Evolutionary conservation across 2,888 invertebrate genomes (phyloP), one percentile per base, ranked within the genome.

Genomic region (Limenitis camilla): DNA sequence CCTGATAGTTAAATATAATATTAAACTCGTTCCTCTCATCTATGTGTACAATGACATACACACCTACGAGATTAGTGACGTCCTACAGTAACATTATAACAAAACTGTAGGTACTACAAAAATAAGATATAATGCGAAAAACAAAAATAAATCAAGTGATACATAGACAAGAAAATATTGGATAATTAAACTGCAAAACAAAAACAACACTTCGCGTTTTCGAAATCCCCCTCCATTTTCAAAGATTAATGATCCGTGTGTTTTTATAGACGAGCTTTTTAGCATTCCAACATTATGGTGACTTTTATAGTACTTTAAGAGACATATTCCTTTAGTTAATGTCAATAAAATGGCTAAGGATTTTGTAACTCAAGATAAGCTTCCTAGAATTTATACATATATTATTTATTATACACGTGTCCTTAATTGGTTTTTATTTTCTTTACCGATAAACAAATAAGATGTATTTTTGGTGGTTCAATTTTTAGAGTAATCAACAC

Each of bases 201-300:
- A 45, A 45, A 45, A 45, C 44, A 45, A 29, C 44, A 29, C 27
- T 44, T 28, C 29, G 35, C 36, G 36, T 35, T 45, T 35, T 45
- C 36, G 36, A 36, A 35, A 11, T 36, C 36, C 44, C 35, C 36
- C 29, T 45, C 29, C 44, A 35, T 45, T 45, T 45, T 35, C 44
- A 29, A 45, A 35, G 44, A 45, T 45, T 45, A 45, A 45, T 45
- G 44, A 5, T 36, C 35, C 44, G 44, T 45, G 44, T 45, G 36
- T 45, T 45, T 45, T 45, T 30, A 45, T 44, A 45, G 44, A 35
- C 28, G 11, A 45, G 36, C 28, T 29, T 45, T 44, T 36, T 45
- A 29, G 36, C 33, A 44, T 33, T 35, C 35, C 28, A 36, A 36
- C 28, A 27, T 29, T 35, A 45, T 36, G 8, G 27, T 10, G 35